phyloP scores from a whole-genome alignment of 2,888 invertebrate genomes.

The Lepetodrilus schrolli region DNA sequence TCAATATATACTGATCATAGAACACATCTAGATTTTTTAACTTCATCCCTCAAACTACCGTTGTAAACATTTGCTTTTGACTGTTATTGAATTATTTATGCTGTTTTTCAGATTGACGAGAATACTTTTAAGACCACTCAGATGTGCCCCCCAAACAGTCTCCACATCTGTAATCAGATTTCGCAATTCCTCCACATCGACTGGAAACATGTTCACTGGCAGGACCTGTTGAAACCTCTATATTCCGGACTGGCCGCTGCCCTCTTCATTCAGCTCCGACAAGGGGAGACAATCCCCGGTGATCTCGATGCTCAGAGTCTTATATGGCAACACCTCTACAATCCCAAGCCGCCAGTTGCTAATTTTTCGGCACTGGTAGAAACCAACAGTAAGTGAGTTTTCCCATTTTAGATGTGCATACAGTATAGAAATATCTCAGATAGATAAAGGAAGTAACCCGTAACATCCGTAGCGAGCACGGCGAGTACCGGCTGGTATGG shows the following conservation, averaged over 20 bases:
- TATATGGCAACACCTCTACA: not conserved
- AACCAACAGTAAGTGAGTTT: too few species aligned
- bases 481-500: too few species aligned
- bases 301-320: not conserved
- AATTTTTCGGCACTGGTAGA: not conserved
- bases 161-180: not conserved
- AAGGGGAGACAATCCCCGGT: not conserved
- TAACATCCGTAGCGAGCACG: too few species aligned
- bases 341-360: not conserved
- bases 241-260: slow-evolving; percentile 33
- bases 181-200: not conserved
- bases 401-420: too few species aligned
- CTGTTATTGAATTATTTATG: too few species aligned
- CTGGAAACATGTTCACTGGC: slow-evolving; percentile 6
- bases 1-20: too few species aligned
- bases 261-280: not conserved
- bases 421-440: too few species aligned
- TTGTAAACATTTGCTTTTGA: too few species aligned
- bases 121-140: not conserved
- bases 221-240: slow-evolving; percentile 28
- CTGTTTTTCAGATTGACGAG: slow-evolving; percentile 9
- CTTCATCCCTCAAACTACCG: too few species aligned
- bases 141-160: not conserved
- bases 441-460: too few species aligned
- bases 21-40: too few species aligned